Base-by-base conservation (phyloP, 92 coral and sea anemone genomes). In the Epizoanthus fatuus region DNA sequence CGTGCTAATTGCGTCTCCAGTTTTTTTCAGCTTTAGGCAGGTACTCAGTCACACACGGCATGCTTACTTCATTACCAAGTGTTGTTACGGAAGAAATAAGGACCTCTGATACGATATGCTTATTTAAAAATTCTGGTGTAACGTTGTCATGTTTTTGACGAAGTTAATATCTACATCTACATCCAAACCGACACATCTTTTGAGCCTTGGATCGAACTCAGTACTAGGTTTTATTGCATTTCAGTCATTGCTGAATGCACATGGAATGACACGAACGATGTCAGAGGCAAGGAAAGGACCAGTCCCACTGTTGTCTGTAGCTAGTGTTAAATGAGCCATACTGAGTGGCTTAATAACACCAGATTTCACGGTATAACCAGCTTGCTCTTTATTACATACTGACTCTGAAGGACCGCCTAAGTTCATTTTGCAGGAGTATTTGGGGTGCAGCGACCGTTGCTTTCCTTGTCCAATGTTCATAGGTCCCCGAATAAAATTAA, bases 41-140 rank as follows among this genome's bases (percentile, higher is more conserved):
- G 57, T 69, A 79, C 72, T 63, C 90, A 29, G 74, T n/a, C 6
- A 84, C 86, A 70, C 90, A 87, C n/a, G 86, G 81, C 42, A 80
- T 63, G 73, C 86, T 84, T 49, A 77, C 57, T 55, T 47, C 35
- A 19, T 79, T 79, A 4, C 38, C 52, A 12, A 79, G 37, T 4
- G 84, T 60, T 4, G 72, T 79, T 7, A 79, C 55, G 11, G 62
- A 79, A 5, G 84, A 79, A 40, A 79, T 63, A 38, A 79, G 15
- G 14, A 60, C 72, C 37, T 79, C 84, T 2, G 52, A 22, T 47
- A 79, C 72, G 9, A 79, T 62, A 53, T 79, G 58, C 42, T 79
- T 53, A n/a, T 40, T 79, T 16, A 79, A 42, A 63, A 79, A 79
- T 63, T 32, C 32, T 57, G 17, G 15, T 12, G 55, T 35, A 5